These are phyloP conservation scores for roundworm (Caenorhabditis elegans) DNA, from an alignment of 1,140 invertebrate genomes.

Conservation along the genomic window WBcel235 BX284604.4:6158001-6158500, in stretches of 20 bases:
- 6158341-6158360: slow-evolving; percentile 38
- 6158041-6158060: no score
- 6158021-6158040: not conserved
- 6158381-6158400: slow-evolving; percentile 31
- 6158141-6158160: no score
- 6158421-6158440: no score
- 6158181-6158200: no score
- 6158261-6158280: slow-evolving; percentile 24
- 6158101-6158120: no score
- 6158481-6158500: slow-evolving; percentile 57
- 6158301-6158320: not conserved
- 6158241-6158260: slow-evolving; percentile 10
- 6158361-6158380: slow-evolving; percentile 59
- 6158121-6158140: no score
- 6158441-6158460: not conserved
- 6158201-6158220: no score
- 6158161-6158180: no score
- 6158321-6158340: slow-evolving; percentile 17
- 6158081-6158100: no score
- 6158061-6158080: no score
- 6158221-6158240: slow-evolving; percentile 30
- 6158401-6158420: no score
- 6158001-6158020: no score
- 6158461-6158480: slow-evolving; percentile 52
- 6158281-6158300: not conserved